phyloP scores from a whole-genome alignment of 1,140 invertebrate genomes.

The Hylaeus anthracinus region DNA sequence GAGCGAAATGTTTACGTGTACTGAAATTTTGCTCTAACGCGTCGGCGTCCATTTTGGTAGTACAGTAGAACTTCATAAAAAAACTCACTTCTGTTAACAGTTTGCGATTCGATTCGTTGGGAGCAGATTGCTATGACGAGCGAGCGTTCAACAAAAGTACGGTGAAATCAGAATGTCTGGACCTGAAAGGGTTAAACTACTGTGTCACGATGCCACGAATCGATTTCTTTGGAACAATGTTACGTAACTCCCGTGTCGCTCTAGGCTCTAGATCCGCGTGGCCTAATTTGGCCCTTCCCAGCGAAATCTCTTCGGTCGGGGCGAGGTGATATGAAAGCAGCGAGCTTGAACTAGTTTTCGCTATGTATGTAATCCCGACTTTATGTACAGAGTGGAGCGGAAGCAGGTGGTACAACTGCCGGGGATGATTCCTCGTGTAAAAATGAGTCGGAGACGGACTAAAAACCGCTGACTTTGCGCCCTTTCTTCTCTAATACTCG shows the following conservation, averaged over 20 bases:
- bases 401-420: no score
- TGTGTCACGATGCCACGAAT: constrained; percentile 1
- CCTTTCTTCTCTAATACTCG: no score
- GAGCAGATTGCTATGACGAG: no score
- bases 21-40: background rate
- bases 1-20: background rate
- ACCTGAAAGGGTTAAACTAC: no score
- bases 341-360: background rate
- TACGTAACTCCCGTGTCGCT: constrained; percentile 6
- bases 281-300: constrained; percentile 21
- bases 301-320: background rate
- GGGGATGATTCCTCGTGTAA: background rate
- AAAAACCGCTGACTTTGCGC: no score
- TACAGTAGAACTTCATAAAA: no score
- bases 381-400: background rate
- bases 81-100: no score
- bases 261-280: background rate
- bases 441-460: background rate
- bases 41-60: no score
- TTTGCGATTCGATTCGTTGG: no score
- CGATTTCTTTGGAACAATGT: constrained; percentile 18
- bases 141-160: no score
- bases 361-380: background rate
- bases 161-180: no score
- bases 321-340: background rate